These are phyloP conservation scores for Frieseomelitta varia DNA, from an alignment of 1,140 invertebrate genomes.

Conservation along the genomic window DNA sequence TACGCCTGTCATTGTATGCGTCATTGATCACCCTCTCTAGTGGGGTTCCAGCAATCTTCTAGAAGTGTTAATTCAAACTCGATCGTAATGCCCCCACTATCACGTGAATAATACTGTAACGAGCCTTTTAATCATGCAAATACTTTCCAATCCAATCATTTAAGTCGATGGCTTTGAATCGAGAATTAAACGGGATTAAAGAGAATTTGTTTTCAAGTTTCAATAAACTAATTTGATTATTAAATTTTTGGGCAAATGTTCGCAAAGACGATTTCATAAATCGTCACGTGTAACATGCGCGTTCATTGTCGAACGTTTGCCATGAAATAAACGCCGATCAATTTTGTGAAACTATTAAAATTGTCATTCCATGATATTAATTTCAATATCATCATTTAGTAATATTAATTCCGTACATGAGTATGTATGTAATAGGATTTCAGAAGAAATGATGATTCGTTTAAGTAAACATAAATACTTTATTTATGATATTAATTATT, in stretches of 20 bases:
- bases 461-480: too few species aligned
- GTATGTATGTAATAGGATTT: too few species aligned
- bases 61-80: constrained; percentile 6
- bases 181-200: neutral
- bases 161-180: neutral
- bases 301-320: neutral
- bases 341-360: neutral
- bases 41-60: neutral
- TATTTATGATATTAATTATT: too few species aligned
- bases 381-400: too few species aligned
- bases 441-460: too few species aligned
- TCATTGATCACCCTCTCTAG: constrained; percentile 16
- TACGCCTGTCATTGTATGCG: constrained; percentile 3
- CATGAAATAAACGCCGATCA: neutral
- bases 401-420: too few species aligned
- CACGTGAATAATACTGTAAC: neutral
- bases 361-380: neutral
- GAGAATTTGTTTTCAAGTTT: neutral
- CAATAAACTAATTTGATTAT: neutral
- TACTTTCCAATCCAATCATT: neutral
- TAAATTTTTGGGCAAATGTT: neutral
- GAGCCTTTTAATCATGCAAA: neutral
- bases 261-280: neutral
- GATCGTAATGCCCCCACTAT: neutral
- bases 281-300: neutral